Base-by-base conservation (phyloP, 2,888 invertebrate genomes). In the Sthenelais limicola region DNA sequence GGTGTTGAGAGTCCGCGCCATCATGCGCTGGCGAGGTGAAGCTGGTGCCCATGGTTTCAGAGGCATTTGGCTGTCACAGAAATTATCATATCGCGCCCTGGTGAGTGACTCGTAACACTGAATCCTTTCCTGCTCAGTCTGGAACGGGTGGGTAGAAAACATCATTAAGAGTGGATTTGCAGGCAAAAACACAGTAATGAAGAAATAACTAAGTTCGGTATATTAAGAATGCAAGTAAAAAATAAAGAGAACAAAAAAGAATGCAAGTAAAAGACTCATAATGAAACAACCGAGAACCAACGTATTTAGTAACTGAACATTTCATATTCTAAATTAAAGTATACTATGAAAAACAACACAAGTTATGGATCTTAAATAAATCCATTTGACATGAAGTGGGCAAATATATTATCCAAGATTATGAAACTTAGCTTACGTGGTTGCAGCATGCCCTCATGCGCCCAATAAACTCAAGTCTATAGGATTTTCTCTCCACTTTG, bases 21-120 rank as follows among this genome's bases (percentile, higher is more conserved):
- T 15, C 32, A n/a, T 56, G 32, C 15, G 12, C n/a, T 56, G 56
- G 2, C 30, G 26, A 1, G 30, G 56, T 3, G 32, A 32, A 21
- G 56, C 56, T 3, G 56, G 56, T 12, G 56, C 56, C 56, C 56
- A 56, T 33, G 56, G 56, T 21, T 56, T 56, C 30, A 56, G 56
- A n/a, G 56, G 56, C 56, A 56, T 56, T 33, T 56, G 32, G 15
- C 33, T 56, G 56, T 56, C 56, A 56, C 56, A 56, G 56, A 56
- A 56, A 33, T 56, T 56, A 33, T 56, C 56, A 21, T 56, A 56
- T n/a, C 56, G 18, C 56, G 30, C 3, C n/a, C 33, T 32, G 30
- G 56, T 30, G 5, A 56, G 56, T 18, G 56, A 56, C 18, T 33
- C 21, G 32, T 33, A 56, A 21, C 56, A 56, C 32, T 56, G 56